phyloP scores from a whole-genome alignment of 2,797 vertebrate genomes.

The Scolopax bukidnonensis region DNA sequence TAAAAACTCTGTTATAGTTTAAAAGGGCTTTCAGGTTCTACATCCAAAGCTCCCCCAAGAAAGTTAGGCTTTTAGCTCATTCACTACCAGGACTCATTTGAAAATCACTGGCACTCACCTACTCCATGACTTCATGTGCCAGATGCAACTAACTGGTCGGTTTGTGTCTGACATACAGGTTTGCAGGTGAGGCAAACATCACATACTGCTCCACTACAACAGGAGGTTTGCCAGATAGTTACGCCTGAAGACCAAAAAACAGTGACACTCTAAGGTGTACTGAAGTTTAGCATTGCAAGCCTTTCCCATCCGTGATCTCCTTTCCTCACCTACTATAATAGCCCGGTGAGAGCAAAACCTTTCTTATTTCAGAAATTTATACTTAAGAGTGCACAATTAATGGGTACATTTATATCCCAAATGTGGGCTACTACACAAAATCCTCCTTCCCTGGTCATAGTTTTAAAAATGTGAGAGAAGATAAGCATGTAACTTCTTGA shows the following conservation, averaged over 20 bases:
- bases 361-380: neutral
- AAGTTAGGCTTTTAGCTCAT: neutral
- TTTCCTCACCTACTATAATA: neutral
- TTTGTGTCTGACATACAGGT: neutral
- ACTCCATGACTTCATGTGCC: neutral
- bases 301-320: neutral
- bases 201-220: neutral
- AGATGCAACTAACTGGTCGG: neutral
- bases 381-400: neutral
- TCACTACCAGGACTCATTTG: neutral
- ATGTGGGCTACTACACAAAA: neutral
- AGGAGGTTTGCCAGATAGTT: neutral
- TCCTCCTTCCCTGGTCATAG: neutral
- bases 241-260: neutral
- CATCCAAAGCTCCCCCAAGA: neutral
- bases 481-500: neutral
- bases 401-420: neutral
- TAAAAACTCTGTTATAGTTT: neutral
- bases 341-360: neutral
- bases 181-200: neutral
- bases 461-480: neutral
- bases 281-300: neutral
- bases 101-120: neutral
- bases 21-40: accelerated
- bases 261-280: neutral